Percentiles rank a stretch among this genome's conserved stretches.
phyloP scores from a whole-genome alignment of 1,140 invertebrate genomes.

The Thereuonema tuberculata region DNA sequence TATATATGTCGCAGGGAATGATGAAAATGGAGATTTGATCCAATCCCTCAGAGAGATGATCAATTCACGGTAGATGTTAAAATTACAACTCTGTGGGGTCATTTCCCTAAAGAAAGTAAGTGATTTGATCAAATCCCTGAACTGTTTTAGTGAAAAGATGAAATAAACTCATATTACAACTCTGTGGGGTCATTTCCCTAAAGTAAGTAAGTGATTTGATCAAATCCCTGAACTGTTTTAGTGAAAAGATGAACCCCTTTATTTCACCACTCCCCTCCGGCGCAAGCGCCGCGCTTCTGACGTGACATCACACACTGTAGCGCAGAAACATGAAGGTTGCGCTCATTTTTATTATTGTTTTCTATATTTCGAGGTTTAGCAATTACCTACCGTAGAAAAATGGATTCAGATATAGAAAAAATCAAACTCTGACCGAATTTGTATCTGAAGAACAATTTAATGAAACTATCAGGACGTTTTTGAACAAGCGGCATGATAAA shows the following conservation, averaged over 20 bases:
- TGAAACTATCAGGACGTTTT: slow-evolving; percentile 12
- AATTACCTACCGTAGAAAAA: slow-evolving; percentile 6
- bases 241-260: not conserved
- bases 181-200: not conserved
- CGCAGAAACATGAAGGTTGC: slow-evolving; percentile 4
- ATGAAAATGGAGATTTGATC: not conserved
- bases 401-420: slow-evolving; percentile 2
- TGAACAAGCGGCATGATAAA: not conserved
- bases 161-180: not conserved
- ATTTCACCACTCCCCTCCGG: slow-evolving; percentile 1
- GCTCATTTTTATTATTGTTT: too few relatives aligned
- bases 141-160: not conserved
- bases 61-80: not conserved
- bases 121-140: not conserved
- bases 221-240: not conserved
- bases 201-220: not conserved
- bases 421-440: slow-evolving; percentile 11
- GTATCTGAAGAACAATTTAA: slow-evolving; percentile 12
- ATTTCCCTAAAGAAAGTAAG: not conserved
- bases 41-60: not conserved
- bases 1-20: not conserved
- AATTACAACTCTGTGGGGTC: not conserved
- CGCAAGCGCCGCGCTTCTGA: not conserved
- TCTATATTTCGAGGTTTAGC: not conserved
- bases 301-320: not conserved